Evolutionary conservation across 64 coral and sea anemone genomes (phyloP).

Genomic region (Platygyra sinensis): DNA sequence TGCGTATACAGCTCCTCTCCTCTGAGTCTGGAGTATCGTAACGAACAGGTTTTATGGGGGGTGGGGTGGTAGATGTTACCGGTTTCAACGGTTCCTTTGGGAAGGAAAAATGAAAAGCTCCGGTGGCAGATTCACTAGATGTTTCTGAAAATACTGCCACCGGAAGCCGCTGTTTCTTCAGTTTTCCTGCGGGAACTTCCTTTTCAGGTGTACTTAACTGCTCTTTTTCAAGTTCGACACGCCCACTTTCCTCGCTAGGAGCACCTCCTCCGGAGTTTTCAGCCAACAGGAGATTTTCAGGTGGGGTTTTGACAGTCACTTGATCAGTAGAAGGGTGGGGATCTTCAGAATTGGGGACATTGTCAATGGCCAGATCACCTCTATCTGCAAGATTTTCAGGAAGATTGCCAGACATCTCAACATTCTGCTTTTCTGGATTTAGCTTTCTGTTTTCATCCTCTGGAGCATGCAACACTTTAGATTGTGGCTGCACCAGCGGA

Average conservation of each 20-base stretch:
- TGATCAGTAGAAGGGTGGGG: background rate
- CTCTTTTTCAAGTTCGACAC: background rate
- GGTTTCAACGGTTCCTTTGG: conserved; percentile 75
- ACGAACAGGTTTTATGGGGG: conserved; percentile 37
- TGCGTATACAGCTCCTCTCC: conserved; percentile 14
- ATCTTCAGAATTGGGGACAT: background rate
- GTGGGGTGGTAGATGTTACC: conserved; percentile 75
- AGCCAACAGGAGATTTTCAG: background rate
- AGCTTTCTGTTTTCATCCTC: background rate
- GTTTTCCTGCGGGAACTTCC: background rate
- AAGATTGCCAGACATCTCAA: background rate
- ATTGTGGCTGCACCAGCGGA: background rate
- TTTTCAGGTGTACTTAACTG: background rate
- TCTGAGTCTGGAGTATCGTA: conserved; percentile 43
- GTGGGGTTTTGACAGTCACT: background rate
- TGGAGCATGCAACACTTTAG: background rate
- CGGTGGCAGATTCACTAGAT: conserved; percentile 62
- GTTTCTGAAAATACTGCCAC: conserved; percentile 51
- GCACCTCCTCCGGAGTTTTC: background rate
- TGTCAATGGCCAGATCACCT: background rate
- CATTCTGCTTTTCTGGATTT: background rate
- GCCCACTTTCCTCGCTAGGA: background rate
- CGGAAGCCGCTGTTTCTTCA: background rate
- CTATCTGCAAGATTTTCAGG: background rate
- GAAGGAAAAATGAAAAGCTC: conserved; percentile 78